phyloP scores from a whole-genome alignment of 2,113 vertebrate species.

The Motacilla alba region DNA sequence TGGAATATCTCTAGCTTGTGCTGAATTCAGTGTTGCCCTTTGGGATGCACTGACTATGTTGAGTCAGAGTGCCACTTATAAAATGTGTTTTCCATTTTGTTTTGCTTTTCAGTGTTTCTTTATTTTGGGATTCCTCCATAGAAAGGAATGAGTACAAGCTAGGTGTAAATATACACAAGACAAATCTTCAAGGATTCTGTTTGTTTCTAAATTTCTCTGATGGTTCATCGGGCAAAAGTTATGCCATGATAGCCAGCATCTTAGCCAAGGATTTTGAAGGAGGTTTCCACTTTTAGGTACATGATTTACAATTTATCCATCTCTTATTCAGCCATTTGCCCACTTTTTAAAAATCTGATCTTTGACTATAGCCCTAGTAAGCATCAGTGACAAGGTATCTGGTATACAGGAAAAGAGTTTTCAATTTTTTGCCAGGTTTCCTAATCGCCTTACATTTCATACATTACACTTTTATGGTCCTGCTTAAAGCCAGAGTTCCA shows the following conservation, averaged over 20 bases:
- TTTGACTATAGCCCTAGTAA: background rate
- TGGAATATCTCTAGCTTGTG: background rate
- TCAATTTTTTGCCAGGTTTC: background rate
- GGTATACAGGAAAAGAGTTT: background rate
- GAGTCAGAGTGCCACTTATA: background rate
- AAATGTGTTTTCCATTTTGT: background rate
- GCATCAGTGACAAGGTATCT: background rate
- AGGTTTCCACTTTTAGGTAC: background rate
- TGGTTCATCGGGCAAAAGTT: background rate
- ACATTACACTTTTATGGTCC: background rate
- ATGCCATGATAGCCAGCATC: background rate
- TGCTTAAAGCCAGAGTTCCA: background rate
- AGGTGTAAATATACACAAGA: background rate
- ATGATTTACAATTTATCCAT: background rate
- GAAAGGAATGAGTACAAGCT: background rate
- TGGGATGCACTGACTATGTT: background rate
- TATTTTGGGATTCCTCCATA: background rate
- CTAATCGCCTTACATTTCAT: background rate
- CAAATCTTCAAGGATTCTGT: background rate
- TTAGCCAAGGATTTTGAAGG: background rate
- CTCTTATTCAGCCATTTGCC: background rate
- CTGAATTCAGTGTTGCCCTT: background rate
- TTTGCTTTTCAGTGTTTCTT: background rate
- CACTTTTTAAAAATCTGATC: background rate
- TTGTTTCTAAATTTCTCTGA: background rate